Base-by-base conservation (phyloP, 1,140 invertebrate species). In the Acromyrmex heyeri region DNA sequence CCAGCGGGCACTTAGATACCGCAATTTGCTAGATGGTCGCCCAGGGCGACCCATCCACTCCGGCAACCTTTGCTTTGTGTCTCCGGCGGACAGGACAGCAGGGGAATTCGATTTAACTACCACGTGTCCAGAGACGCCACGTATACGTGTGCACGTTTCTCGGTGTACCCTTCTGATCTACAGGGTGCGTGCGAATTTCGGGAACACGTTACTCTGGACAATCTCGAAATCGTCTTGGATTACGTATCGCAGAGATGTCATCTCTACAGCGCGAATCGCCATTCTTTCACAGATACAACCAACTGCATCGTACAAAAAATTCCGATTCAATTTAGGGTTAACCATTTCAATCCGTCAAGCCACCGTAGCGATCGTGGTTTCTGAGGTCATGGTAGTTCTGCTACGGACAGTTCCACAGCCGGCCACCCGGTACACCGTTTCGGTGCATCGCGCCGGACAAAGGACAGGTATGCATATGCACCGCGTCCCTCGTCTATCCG, bases 61-160 rank as follows among this genome's bases (percentile, higher is more conserved):
- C 88, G 75, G 78, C 87, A 91, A 91, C 91, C 91, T 91, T 91
- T 91, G 93, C 91, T 92, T 91, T 93, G 91, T 93, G 92, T 92
- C 93, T 93, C 92, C 91, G 91, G 83, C 88, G 89, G 89, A 87
- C 90, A 92, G 92, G 90, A 90, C 90, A 90, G 86, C 90, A 88
- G 88, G 91, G 90, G 93, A 93, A 94, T 93, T 94, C 93, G 92
- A 94, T 94, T 94, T 93, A 93, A 94, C 93, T 92, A 93, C 92
- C 92, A 93, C 91, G 91, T 88, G 90, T 86, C 64, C 90, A 53
- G 85, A 57, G 55, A 89, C 48, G 76, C 44, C 30, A n/a, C 88
- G 81, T 88, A 78, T 85, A 85, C 87, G 73, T 88, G 88, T 86
- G 62, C 78, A 50, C 44, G 34, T 24, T 57, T 27, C 62, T 24